Evolutionary conservation across 2,888 invertebrate species (phyloP).

Genomic region (Rhingia campestris): DNA sequence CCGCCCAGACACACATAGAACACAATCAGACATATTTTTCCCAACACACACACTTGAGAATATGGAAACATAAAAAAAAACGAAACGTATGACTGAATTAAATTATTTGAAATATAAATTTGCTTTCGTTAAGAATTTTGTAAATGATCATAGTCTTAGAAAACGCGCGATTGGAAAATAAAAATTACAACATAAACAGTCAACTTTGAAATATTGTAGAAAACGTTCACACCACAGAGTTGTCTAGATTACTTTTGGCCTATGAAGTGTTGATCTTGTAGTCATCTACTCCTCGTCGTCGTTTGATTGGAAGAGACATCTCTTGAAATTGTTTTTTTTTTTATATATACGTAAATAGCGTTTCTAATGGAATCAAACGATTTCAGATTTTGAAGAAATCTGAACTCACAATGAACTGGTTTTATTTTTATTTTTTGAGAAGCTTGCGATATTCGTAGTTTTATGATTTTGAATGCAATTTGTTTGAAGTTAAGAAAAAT

Average conservation of each 20-base stretch:
- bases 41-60: constrained; percentile 53
- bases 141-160: neutral
- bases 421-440: constrained; percentile 13
- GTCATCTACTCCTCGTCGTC: constrained; percentile 43
- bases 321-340: constrained; percentile 16
- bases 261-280: constrained; percentile 43
- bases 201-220: constrained; percentile 57
- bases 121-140: constrained; percentile 30
- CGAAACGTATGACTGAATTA: constrained; percentile 17
- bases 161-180: constrained; percentile 32
- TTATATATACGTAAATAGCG: constrained; percentile 14
- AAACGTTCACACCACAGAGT: constrained; percentile 74
- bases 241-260: constrained; percentile 73
- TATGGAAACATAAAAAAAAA: constrained; percentile 20
- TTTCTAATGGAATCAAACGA: constrained; percentile 32
- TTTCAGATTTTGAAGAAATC: constrained; percentile 42
- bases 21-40: constrained; percentile 57
- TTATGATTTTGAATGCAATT: neutral
- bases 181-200: constrained; percentile 53
- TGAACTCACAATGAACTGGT: constrained; percentile 29
- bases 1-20: constrained; percentile 48
- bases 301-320: constrained; percentile 26
- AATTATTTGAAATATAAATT: constrained; percentile 2
- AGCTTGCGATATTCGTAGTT: constrained; percentile 70
- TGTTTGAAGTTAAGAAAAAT: constrained; percentile 9